phyloP scores from a whole-genome alignment of 2,888 invertebrate genomes.

The Sipha maydis region DNA sequence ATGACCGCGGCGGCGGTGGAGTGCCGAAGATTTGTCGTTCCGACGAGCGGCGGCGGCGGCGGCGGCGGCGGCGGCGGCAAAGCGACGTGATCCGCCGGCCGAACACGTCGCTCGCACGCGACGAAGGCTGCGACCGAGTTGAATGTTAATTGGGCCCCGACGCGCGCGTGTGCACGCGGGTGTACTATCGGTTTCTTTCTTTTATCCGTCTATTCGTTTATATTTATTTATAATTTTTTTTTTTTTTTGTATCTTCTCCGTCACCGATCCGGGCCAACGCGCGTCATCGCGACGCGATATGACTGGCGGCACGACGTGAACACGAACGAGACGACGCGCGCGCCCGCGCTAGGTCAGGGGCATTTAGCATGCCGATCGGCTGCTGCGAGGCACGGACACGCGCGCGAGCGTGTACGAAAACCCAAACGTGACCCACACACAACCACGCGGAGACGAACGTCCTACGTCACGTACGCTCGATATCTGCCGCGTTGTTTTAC shows the following conservation, averaged over 20 bases:
- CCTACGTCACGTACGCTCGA: constrained; percentile 56
- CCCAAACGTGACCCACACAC: constrained; percentile 53
- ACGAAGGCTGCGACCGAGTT: constrained; percentile 53
- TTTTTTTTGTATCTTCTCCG: background rate
- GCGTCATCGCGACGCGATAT: background rate
- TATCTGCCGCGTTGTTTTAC: background rate
- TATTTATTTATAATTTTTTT: background rate
- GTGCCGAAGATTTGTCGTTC: constrained; percentile 26
- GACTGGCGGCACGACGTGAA: constrained; percentile 9
- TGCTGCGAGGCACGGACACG: constrained; percentile 42
- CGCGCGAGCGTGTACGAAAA: constrained; percentile 36
- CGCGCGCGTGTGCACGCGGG: constrained; percentile 4
- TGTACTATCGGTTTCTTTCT: constrained; percentile 33
- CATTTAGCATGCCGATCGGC: constrained; percentile 57
- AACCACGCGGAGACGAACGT: constrained; percentile 24
- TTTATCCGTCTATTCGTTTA: constrained; percentile 22
- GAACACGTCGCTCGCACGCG: constrained; percentile 56
- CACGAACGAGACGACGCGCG: background rate
- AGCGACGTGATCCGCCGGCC: constrained; percentile 48
- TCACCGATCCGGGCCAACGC: background rate
- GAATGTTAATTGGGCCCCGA: constrained; percentile 51
- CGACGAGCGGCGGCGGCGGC: background rate
- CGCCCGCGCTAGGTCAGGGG: constrained; percentile 47
- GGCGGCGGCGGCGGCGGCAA: background rate
- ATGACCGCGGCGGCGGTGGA: background rate